Evolutionary conservation across 2,113 vertebrate genomes (phyloP).

Genomic region (Anolis sagrei): DNA sequence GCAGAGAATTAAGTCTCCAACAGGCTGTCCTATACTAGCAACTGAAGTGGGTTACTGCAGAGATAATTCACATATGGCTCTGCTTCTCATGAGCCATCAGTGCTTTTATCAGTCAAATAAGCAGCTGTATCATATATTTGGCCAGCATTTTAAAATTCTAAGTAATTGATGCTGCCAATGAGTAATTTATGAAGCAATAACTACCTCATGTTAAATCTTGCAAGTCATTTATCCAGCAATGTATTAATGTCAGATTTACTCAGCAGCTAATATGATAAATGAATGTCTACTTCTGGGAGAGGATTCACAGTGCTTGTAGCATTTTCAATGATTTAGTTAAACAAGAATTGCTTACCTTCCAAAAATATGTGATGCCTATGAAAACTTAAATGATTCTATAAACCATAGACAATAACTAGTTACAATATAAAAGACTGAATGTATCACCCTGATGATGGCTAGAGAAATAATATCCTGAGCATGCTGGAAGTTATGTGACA

Average conservation of each 20-base stretch:
- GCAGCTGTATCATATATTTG: slow-evolving; percentile 37
- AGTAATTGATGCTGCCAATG: slow-evolving; percentile 50
- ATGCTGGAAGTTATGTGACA: slow-evolving; percentile 6
- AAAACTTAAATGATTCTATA: slow-evolving; percentile 31
- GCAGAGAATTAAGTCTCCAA: slow-evolving; percentile 54
- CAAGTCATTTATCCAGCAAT: slow-evolving; percentile 46
- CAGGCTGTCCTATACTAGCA: slow-evolving; percentile 31
- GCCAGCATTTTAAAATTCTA: slow-evolving; percentile 52
- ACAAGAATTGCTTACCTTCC: slow-evolving; percentile 38
- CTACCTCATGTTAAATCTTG: slow-evolving; percentile 46
- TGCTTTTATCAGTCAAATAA: slow-evolving; percentile 40
- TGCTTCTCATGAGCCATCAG: slow-evolving; percentile 31
- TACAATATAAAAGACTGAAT: slow-evolving; percentile 25
- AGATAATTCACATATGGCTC: slow-evolving; percentile 39
- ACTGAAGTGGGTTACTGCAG: slow-evolving; percentile 47
- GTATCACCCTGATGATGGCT: not conserved
- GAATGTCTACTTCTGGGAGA: slow-evolving; percentile 35
- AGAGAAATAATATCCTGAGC: not conserved
- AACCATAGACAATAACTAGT: not conserved
- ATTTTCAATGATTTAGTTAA: slow-evolving; percentile 54
- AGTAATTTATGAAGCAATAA: slow-evolving; percentile 54
- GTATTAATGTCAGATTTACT: slow-evolving; percentile 55
- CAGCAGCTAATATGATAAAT: slow-evolving; percentile 51
- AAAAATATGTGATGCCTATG: slow-evolving; percentile 24
- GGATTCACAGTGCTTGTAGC: slow-evolving; percentile 39